Evolutionary conservation across 1,140 invertebrate species (phyloP).

Genomic region (Zaprionus ghesquierei): DNA sequence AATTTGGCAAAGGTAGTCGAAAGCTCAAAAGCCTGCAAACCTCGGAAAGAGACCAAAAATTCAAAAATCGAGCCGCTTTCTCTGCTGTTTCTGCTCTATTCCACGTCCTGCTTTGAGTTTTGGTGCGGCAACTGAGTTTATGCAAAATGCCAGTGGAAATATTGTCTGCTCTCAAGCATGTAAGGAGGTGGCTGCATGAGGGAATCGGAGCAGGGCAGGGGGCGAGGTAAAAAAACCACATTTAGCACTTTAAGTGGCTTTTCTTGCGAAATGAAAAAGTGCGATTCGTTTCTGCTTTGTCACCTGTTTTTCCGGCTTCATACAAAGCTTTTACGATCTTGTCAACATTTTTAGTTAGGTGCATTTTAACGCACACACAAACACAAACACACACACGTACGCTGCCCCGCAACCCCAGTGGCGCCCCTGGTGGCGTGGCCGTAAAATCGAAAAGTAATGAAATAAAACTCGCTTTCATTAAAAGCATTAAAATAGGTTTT

Average conservation of each 20-base stretch:
- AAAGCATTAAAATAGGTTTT: constrained; percentile 81
- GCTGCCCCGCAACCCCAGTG: not conserved
- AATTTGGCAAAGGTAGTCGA: constrained; percentile 81
- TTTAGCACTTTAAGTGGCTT: constrained; percentile 75
- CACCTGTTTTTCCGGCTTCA: constrained; percentile 60
- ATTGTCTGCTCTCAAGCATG: constrained; percentile 40
- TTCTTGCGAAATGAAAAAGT: constrained; percentile 36
- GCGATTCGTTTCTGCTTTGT: constrained; percentile 57
- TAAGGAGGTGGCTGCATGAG: not conserved
- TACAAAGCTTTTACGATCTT: constrained; percentile 69
- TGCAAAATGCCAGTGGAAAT: constrained; percentile 67
- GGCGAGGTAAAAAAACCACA: constrained; percentile 42
- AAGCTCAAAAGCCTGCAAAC: constrained; percentile 7
- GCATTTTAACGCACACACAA: constrained; percentile 66
- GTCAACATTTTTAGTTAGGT: constrained; percentile 78
- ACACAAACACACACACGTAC: not conserved
- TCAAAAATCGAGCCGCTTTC: constrained; percentile 26
- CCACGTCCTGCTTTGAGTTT: not conserved
- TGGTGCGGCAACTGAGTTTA: constrained; percentile 58
- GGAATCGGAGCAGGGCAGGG: not conserved
- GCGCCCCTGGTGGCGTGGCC: constrained; percentile 21
- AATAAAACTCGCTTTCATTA: constrained; percentile 81
- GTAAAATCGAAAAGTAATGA: constrained; percentile 80
- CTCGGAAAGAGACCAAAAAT: constrained; percentile 22
- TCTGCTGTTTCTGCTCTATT: not conserved